These are phyloP conservation scores for Metaphire vulgaris DNA, from an alignment of 1,140 invertebrate species.

Conservation along the genomic window DNA sequence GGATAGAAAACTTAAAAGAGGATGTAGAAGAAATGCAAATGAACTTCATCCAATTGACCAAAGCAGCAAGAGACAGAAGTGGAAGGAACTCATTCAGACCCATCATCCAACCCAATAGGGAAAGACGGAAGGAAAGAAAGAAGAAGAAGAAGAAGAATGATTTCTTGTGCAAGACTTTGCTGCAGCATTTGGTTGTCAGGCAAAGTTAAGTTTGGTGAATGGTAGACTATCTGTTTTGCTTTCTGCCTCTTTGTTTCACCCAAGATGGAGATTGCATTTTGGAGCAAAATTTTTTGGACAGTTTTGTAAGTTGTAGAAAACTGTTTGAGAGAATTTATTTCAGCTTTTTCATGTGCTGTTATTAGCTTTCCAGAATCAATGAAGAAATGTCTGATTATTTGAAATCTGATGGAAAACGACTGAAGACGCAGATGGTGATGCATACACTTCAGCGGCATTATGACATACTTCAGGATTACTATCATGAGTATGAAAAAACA, in stretches of 20 bases:
- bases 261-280: not conserved
- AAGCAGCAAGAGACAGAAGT: too few species aligned
- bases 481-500: conserved; percentile 85
- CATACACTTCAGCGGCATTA: conserved; percentile 88
- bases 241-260: not conserved
- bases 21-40: too few species aligned
- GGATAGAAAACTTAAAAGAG: too few species aligned
- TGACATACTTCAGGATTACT: conserved; percentile 88
- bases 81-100: too few species aligned
- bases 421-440: conserved; percentile 60
- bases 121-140: too few species aligned
- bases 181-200: not conserved
- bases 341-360: not conserved
- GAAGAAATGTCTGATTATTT: conserved; percentile 73
- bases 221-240: not conserved
- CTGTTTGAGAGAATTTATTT: not conserved
- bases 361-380: conserved; percentile 72
- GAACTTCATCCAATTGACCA: too few species aligned
- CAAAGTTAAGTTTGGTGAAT: not conserved
- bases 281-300: not conserved
- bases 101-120: too few species aligned
- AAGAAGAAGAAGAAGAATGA: too few species aligned
- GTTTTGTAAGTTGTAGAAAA: not conserved
- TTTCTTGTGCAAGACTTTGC: too few species aligned
- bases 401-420: conserved; percentile 51